Conservation (phyloP, 1,140 invertebrate genomes). For the Nilaparvata lugens region DNA sequence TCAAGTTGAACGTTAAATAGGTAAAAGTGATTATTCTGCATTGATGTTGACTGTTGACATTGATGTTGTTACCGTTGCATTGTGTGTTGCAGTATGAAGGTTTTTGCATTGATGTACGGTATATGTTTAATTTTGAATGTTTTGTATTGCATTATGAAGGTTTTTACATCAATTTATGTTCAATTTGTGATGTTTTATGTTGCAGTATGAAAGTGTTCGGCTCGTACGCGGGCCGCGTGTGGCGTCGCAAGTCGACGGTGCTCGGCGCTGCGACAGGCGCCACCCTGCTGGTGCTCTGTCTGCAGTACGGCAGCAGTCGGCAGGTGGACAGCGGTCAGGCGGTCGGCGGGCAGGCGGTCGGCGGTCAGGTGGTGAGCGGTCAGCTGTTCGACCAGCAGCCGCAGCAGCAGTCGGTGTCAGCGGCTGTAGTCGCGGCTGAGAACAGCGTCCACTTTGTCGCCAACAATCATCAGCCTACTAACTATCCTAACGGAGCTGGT, state of each 20-base stretch:
- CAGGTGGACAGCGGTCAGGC: slow-evolving; percentile 7
- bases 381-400: neutral
- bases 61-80: too few species aligned
- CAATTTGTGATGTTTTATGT: neutral
- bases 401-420: neutral
- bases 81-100: too few species aligned
- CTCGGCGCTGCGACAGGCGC: slow-evolving; percentile 20
- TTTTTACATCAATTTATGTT: too few species aligned
- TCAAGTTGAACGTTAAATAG: too few species aligned
- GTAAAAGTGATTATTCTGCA: too few species aligned
- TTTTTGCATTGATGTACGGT: too few species aligned
- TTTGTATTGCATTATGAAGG: too few species aligned
- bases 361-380: neutral
- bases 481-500: neutral
- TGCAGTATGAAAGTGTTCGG: slow-evolving; percentile 20
- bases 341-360: too few species aligned
- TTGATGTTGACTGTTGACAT: too few species aligned
- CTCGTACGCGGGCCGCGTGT: slow-evolving; percentile 30
- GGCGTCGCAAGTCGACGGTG: slow-evolving; percentile 30
- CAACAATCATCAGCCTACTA: neutral
- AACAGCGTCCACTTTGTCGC: slow-evolving; percentile 23
- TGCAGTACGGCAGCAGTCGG: slow-evolving; percentile 29
- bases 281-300: slow-evolving; percentile 27
- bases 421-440: neutral
- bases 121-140: too few species aligned